These are phyloP conservation scores for Xiphorhynchus elegans DNA, from an alignment of 2,113 vertebrate species.

Conservation along the genomic window DNA sequence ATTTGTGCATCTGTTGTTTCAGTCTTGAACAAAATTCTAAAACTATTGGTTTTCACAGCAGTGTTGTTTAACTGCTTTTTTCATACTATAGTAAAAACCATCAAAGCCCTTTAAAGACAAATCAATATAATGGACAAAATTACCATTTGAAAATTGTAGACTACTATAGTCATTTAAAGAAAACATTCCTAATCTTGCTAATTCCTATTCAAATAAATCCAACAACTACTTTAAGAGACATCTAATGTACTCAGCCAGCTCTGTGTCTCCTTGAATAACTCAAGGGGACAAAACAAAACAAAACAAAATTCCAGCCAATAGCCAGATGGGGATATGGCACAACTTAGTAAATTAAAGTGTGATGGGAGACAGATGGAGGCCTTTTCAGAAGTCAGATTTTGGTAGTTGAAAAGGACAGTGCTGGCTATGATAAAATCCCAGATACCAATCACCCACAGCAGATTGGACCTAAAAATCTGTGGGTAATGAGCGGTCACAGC, in stretches of 20 bases:
- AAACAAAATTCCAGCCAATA: constrained; percentile 11
- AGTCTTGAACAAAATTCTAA: background rate
- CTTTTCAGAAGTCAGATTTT: constrained; percentile 17
- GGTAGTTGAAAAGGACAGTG: background rate
- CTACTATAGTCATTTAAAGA: constrained; percentile 6
- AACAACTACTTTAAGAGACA: constrained; percentile 3
- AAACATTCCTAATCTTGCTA: constrained; percentile 31
- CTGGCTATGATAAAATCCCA: background rate
- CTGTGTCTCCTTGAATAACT: constrained; percentile 31
- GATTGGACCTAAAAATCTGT: background rate
- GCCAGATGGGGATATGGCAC: background rate
- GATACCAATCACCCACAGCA: background rate
- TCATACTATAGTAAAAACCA: background rate
- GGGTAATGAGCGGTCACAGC: background rate
- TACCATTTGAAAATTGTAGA: constrained; percentile 6
- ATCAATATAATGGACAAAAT: constrained; percentile 41
- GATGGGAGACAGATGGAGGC: background rate
- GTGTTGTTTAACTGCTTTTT: background rate
- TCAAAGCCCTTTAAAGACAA: background rate
- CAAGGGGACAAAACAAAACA: constrained; percentile 1
- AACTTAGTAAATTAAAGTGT: constrained; percentile 9
- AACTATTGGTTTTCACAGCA: background rate
- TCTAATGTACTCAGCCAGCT: constrained; percentile 5
- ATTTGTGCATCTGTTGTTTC: constrained; percentile 24
- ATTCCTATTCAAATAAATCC: constrained; percentile 42